Evolutionary conservation across 2,888 invertebrate genomes (phyloP).

Genomic region (Synanthedon andrenaeformis): DNA sequence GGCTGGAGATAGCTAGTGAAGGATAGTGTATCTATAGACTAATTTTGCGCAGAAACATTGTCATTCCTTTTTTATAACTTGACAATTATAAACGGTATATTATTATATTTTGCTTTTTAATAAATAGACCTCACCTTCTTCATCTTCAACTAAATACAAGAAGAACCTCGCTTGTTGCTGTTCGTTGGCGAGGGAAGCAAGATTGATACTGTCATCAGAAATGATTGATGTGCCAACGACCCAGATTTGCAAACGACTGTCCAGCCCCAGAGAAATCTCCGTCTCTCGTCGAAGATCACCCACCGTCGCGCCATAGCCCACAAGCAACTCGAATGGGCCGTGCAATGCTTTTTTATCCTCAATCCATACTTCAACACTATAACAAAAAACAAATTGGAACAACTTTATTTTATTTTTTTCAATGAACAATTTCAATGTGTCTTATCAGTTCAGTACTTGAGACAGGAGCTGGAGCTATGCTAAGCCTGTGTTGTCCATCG

Average conservation of each 20-base stretch:
- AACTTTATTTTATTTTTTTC: too few species aligned
- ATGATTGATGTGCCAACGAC: constrained; percentile 84
- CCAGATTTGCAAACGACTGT: constrained; percentile 83
- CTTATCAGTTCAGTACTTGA: too few species aligned
- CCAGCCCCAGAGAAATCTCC: constrained; percentile 78
- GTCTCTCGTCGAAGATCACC: constrained; percentile 78
- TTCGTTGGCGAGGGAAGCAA: constrained; percentile 76
- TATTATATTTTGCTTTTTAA: too few species aligned
- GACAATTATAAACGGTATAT: too few species aligned
- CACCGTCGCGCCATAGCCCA: constrained; percentile 73
- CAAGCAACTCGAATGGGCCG: constrained; percentile 79
- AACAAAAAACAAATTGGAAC: constrained; percentile 8
- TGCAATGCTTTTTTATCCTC: constrained; percentile 85
- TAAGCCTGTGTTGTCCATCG: too few species aligned
- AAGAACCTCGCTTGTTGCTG: constrained; percentile 77
- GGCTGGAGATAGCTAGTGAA: too few species aligned
- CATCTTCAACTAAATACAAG: constrained; percentile 80
- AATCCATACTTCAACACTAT: constrained; percentile 82
- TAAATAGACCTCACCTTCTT: constrained; percentile 60
- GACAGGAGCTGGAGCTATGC: too few species aligned
- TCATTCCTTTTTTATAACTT: too few species aligned
- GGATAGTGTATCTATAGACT: too few species aligned
- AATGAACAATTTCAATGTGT: too few species aligned
- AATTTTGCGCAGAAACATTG: too few species aligned
- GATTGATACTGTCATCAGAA: constrained; percentile 73